Conservation (phyloP, 2,888 invertebrate species). For the Zaprionus obscuricornis region DNA sequence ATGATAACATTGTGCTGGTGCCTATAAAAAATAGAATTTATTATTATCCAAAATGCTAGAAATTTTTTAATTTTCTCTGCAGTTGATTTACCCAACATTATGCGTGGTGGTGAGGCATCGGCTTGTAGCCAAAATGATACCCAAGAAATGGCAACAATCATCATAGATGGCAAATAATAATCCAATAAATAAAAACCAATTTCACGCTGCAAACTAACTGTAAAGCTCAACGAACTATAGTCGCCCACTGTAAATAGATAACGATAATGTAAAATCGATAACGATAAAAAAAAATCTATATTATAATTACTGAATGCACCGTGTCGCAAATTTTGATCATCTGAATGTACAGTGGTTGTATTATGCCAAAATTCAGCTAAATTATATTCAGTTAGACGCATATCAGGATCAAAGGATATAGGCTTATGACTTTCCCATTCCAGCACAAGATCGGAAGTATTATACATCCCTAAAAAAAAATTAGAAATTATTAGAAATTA, state of each 20-base stretch:
- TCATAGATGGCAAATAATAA: constrained; percentile 80
- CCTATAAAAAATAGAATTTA: constrained; percentile 38
- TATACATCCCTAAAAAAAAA: constrained; percentile 76
- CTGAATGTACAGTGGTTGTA: constrained; percentile 65
- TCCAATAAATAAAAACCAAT: constrained; percentile 80
- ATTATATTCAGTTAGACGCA: constrained; percentile 78
- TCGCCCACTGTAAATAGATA: constrained; percentile 58
- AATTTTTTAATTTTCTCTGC: neutral
- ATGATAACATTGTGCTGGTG: constrained; percentile 80
- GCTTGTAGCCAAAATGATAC: constrained; percentile 81
- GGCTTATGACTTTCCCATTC: constrained; percentile 73
- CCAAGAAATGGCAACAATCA: constrained; percentile 82
- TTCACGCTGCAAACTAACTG: constrained; percentile 77
- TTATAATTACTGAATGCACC: constrained; percentile 78
- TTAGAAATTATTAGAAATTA: neutral
- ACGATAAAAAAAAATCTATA: neutral
- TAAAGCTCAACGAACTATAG: constrained; percentile 78
- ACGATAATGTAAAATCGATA: neutral
- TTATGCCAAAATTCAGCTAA: constrained; percentile 75
- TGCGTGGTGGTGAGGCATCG: constrained; percentile 78
- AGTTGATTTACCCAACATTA: constrained; percentile 72
- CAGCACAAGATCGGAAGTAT: constrained; percentile 74
- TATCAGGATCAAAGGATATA: constrained; percentile 79
- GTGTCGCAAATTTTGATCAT: constrained; percentile 73
- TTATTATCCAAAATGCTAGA: neutral